Evolutionary conservation across 2,888 invertebrate species (phyloP).

Genomic region (Brassicogethes aeneus): DNA sequence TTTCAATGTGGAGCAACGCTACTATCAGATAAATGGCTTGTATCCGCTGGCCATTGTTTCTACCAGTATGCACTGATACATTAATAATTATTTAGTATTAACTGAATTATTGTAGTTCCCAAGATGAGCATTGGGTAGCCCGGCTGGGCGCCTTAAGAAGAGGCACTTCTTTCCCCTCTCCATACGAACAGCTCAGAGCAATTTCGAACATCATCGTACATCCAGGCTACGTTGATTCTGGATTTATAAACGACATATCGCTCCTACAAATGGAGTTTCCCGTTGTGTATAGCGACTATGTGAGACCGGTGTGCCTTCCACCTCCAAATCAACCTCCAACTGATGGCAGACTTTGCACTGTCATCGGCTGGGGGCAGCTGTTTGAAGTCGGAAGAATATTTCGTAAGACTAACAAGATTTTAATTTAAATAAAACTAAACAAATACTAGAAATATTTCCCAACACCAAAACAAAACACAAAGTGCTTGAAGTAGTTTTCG

Average conservation of each 20-base stretch:
- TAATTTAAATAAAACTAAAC: conserved; percentile 2
- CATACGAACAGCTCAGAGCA: conserved; percentile 62
- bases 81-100: conserved; percentile 1
- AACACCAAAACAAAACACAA: too few relatives aligned
- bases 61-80: conserved; percentile 53
- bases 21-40: conserved; percentile 60
- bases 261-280: conserved; percentile 54
- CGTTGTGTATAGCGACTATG: conserved; percentile 52
- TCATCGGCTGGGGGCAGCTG: conserved; percentile 75
- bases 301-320: conserved; percentile 58
- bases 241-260: conserved; percentile 73
- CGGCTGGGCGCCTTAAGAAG: conserved; percentile 66
- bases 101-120: conserved; percentile 41
- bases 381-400: conserved; percentile 71
- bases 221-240: conserved; percentile 64
- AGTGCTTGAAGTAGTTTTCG: too few relatives aligned
- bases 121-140: conserved; percentile 71
- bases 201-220: conserved; percentile 60
- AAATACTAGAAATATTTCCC: neutral
- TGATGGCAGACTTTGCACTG: conserved; percentile 63
- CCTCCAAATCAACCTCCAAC: conserved; percentile 48
- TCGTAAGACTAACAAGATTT: conserved; percentile 48
- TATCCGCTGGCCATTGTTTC: conserved; percentile 76
- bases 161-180: conserved; percentile 63
- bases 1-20: conserved; percentile 77